Evolutionary conservation across 2,113 vertebrate genomes (phyloP).

Genomic region (Callopanchax toddi): DNA sequence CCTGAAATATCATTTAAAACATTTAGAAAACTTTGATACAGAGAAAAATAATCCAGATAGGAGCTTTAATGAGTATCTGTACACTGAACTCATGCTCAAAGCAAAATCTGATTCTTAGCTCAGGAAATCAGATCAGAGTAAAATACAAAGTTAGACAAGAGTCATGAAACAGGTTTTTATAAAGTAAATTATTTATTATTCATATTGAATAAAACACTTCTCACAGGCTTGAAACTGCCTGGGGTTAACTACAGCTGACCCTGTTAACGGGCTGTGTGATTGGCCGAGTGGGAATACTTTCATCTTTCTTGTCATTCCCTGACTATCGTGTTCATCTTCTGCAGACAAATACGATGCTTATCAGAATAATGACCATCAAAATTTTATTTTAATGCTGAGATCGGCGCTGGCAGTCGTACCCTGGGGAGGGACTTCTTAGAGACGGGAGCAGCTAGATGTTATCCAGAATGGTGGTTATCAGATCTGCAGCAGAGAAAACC

Average conservation of each 20-base stretch:
- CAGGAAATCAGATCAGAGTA: too few species aligned
- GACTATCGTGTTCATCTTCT: slow-evolving; percentile 64
- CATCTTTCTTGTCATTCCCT: slow-evolving; percentile 35
- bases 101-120: too few species aligned
- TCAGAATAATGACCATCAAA: slow-evolving; percentile 74
- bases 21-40: too few species aligned
- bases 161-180: too few species aligned
- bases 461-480: slow-evolving; percentile 62
- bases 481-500: slow-evolving; percentile 61
- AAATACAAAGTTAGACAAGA: too few species aligned
- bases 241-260: neutral
- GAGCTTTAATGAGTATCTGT: too few species aligned
- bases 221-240: too few species aligned
- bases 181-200: too few species aligned
- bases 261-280: slow-evolving; percentile 7
- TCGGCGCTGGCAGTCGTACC: slow-evolving; percentile 58
- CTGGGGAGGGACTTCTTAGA: slow-evolving; percentile 65
- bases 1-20: too few species aligned
- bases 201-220: too few species aligned
- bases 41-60: too few species aligned
- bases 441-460: slow-evolving; percentile 61
- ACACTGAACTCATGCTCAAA: too few species aligned
- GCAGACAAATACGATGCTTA: slow-evolving; percentile 64
- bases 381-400: slow-evolving; percentile 72
- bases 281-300: slow-evolving; percentile 37